Percentiles rank a stretch among this genome's conserved stretches.
Conservation (phyloP, 2,797 vertebrate species). For the Platyrinchus mystaceus region DNA sequence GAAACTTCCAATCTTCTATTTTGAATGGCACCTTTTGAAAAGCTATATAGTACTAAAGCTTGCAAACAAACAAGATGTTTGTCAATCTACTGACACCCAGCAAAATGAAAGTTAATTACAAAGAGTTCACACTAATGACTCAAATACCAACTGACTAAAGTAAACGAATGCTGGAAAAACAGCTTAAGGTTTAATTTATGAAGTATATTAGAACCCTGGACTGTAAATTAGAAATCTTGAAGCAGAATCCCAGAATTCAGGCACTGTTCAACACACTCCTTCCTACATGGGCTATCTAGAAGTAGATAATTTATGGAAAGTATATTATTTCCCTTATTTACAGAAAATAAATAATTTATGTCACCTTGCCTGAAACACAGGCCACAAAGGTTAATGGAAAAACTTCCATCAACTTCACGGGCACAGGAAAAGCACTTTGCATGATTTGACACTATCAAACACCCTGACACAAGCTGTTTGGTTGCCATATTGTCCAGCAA, state of each 20-base stretch:
- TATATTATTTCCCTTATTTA: background rate
- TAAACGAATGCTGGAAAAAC: background rate
- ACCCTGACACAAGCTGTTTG: background rate
- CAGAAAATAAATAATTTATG: background rate
- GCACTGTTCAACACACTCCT: background rate
- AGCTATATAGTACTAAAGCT: background rate
- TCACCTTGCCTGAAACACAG: background rate
- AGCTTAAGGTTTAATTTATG: background rate
- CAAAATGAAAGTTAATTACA: background rate
- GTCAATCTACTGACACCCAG: background rate
- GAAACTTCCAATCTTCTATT: background rate
- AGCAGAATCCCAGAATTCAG: background rate
- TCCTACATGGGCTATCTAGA: background rate
- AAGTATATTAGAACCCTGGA: background rate
- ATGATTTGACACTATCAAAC: background rate
- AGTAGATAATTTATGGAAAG: background rate
- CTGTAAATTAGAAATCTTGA: background rate
- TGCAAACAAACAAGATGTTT: background rate
- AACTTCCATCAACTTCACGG: background rate
- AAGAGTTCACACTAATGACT: background rate
- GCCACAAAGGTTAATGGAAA: background rate
- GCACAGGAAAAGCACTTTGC: background rate
- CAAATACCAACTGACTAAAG: background rate
- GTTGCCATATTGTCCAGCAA: background rate
- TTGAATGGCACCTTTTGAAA: background rate